phyloP scores from a whole-genome alignment of 2,113 vertebrate genomes.

The Hyperopisus bebe region DNA sequence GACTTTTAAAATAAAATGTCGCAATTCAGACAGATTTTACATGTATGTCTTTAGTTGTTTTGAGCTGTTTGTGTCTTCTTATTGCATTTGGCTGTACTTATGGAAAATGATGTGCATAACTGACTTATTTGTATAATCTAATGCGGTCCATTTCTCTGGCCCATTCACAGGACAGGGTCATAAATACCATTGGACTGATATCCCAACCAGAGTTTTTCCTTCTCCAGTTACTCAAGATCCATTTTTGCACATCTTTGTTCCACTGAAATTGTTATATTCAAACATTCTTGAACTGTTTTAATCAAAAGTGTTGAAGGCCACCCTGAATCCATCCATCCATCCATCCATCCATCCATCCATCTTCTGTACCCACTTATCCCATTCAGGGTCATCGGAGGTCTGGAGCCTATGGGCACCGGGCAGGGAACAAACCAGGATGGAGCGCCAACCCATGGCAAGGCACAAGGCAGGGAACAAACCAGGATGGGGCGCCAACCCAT shows the following conservation, averaged over 20 bases:
- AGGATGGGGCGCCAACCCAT: no score
- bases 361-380: no score
- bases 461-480: no score
- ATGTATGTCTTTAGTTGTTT: conserved; percentile 21
- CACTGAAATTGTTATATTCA: neutral
- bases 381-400: no score
- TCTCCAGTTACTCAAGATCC: neutral
- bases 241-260: neutral
- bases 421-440: no score
- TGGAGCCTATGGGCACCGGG: no score
- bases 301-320: no score
- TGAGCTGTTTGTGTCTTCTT: neutral
- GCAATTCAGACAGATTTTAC: conserved; percentile 41
- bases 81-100: neutral
- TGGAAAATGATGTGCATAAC: neutral
- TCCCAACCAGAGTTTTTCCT: neutral
- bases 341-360: no score
- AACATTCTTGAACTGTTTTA: neutral
- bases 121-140: neutral
- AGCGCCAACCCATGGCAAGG: no score
- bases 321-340: no score
- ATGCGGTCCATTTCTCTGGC: neutral
- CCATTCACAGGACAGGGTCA: neutral
- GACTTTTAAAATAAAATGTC: conserved; percentile 67
- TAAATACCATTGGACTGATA: neutral